A percentile compares a stretch with the other conserved stretches of the same genome.
Conservation (phyloP, 2,888 invertebrate species). For the Cheiracanthium punctorium region DNA sequence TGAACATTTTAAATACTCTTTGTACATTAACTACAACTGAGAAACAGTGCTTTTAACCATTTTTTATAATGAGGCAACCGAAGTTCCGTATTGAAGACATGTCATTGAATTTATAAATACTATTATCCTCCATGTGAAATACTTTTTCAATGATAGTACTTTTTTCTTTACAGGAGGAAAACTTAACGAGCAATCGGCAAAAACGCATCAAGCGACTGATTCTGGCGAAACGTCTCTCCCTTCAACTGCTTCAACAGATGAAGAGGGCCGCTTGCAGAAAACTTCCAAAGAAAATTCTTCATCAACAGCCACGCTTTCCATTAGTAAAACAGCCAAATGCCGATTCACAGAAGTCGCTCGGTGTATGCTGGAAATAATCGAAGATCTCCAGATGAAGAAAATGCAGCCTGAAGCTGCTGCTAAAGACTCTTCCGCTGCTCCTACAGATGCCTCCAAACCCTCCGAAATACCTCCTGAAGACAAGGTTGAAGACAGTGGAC, state of each 20-base stretch:
- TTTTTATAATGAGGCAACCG: no score
- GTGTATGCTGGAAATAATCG: slow-evolving; percentile 75
- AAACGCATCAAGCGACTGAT: not conserved
- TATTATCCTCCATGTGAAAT: no score
- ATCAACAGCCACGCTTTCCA: slow-evolving; percentile 37
- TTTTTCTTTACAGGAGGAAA: slow-evolving; percentile 47
- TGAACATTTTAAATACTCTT: no score
- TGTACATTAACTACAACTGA: no score
- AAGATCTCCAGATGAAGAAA: slow-evolving; percentile 73
- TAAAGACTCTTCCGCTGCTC: slow-evolving; percentile 50
- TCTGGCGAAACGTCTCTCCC: not conserved
- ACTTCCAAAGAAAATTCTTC: not conserved
- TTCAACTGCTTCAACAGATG: not conserved
- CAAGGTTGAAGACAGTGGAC: not conserved
- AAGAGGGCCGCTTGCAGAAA: not conserved
- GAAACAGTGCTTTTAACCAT: no score
- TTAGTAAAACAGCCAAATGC: slow-evolving; percentile 69
- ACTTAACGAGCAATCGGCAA: slow-evolving; percentile 20
- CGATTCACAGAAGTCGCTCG: slow-evolving; percentile 75
- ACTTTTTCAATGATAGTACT: not conserved
- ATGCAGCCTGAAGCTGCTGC: slow-evolving; percentile 22
- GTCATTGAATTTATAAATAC: no score
- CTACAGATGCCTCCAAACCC: slow-evolving; percentile 28
- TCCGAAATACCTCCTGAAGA: not conserved
- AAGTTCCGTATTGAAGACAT: no score